Evolutionary conservation across 92 coral and sea anemone genomes (phyloP).

Genomic region (Phenganax subtilis): DNA sequence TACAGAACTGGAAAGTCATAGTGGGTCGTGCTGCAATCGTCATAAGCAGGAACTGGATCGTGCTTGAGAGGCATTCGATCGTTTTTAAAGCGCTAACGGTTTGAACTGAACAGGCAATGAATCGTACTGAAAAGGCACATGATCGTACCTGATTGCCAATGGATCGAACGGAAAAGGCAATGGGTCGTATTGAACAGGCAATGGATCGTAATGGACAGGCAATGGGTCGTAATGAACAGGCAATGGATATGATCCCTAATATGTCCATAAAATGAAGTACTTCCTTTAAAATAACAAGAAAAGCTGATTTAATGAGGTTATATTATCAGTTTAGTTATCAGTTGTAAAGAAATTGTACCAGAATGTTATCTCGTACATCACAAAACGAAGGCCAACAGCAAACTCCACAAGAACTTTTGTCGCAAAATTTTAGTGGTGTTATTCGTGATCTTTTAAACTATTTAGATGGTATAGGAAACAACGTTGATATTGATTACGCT

Average conservation of each 20-base stretch:
- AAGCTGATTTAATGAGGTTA: neutral
- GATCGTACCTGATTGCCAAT: neutral
- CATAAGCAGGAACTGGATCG: neutral
- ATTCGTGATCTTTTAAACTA: slow-evolving; percentile 43
- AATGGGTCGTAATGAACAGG: neutral
- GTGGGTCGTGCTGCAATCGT: neutral
- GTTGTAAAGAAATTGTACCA: neutral
- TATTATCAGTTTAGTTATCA: neutral
- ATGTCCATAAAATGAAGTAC: neutral
- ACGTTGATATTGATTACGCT: slow-evolving; percentile 7
- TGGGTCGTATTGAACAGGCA: slow-evolving; percentile 8
- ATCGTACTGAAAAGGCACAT: neutral
- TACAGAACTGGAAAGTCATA: neutral
- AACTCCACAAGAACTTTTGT: slow-evolving; percentile 43
- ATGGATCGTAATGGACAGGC: neutral
- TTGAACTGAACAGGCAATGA: neutral
- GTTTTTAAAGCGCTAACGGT: neutral
- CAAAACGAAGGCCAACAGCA: slow-evolving; percentile 49
- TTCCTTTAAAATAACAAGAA: neutral
- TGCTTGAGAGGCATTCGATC: neutral
- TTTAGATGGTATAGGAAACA: neutral
- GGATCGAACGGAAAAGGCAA: neutral
- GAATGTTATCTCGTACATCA: slow-evolving; percentile 28
- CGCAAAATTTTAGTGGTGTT: slow-evolving; percentile 48
- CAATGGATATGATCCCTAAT: neutral